Evolutionary conservation across 2,113 vertebrate genomes (phyloP), one percentile per base, ranked within the genome.

Genomic region (Psittacara wagleri): DNA sequence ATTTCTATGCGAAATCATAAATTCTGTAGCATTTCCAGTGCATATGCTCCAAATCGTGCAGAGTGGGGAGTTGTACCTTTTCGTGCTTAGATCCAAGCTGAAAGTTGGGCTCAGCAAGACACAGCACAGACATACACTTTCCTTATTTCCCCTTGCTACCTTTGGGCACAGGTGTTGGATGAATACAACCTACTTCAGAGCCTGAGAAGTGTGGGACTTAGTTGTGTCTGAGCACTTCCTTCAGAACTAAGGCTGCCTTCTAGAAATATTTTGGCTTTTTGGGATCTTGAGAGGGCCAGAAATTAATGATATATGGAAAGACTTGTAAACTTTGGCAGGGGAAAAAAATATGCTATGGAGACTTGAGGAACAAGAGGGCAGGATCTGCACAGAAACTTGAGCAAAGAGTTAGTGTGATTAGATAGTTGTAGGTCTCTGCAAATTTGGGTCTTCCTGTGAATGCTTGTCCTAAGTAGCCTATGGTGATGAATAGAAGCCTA

Each of bases 1-100:
- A 88, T 96, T 88, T 95, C 92, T 92, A 51, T 90, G 83, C 88
- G 80, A 76, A 94, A 83, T 88, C 67, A 86, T 88, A 93, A 94
- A 94, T 88, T 90, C 92, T 88, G 63, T 92, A 77, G 37, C 75
- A 33, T 88, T 96, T 92, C 31, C 78, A 74, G 85, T 57, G 68
- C 83, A 83, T 96, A 94, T 95, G 92, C 63, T 95, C 17, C 29
- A 52, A 88, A 86, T 90, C 83, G 88, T 46, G 54, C 70, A 77
- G 88, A 95, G 81, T 0, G 0, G 29, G 46, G 64, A 74, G 72
- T 39, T 86, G n/a, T 88, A 90, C 41, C 79, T 93, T 93, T 76
- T 35, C 31, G 27, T 74, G 44, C 59, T 90, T 92, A 49, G 13
- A 91, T 88, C 27, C 20, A 72, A 75, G 33, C 61, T 81, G 83